Conservation (phyloP, 1,140 invertebrate species). For the Polypedilum vanderplanki region DNA sequence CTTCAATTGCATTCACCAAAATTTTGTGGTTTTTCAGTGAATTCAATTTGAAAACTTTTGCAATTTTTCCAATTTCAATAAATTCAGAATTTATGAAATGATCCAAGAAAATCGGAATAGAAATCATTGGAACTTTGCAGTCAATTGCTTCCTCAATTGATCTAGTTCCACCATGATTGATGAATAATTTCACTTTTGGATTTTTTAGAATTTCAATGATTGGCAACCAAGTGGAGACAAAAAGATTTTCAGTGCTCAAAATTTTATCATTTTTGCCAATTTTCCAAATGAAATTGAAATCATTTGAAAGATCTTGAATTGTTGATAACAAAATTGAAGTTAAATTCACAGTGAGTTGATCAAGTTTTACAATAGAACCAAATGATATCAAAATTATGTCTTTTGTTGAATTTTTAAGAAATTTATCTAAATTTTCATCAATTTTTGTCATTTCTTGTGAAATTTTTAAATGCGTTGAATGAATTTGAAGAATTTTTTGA, state of each 20-base stretch:
- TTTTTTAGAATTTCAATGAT: background rate
- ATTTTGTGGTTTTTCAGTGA: background rate
- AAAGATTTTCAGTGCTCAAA: background rate
- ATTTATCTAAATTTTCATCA: background rate
- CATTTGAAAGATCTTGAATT: background rate
- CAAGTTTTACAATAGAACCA: background rate
- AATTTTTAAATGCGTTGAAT: background rate
- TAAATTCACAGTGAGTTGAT: background rate
- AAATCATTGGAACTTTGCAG: background rate
- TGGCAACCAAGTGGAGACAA: background rate
- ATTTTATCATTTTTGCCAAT: background rate
- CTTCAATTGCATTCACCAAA: background rate
- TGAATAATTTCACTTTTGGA: background rate
- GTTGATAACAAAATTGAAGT: background rate
- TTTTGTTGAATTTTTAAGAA: background rate
- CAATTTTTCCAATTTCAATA: background rate
- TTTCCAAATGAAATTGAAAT: background rate
- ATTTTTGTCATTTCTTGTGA: background rate
- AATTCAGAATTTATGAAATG: background rate
- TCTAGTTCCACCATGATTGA: background rate
- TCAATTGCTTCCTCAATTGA: background rate
- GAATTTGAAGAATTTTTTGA: background rate
- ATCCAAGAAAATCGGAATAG: background rate
- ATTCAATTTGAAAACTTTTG: background rate
- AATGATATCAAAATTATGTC: background rate